Evolutionary conservation across 2,113 vertebrate species (phyloP), one percentile per base, ranked within the genome.

Genomic region (Arvicanthis niloticus): DNA sequence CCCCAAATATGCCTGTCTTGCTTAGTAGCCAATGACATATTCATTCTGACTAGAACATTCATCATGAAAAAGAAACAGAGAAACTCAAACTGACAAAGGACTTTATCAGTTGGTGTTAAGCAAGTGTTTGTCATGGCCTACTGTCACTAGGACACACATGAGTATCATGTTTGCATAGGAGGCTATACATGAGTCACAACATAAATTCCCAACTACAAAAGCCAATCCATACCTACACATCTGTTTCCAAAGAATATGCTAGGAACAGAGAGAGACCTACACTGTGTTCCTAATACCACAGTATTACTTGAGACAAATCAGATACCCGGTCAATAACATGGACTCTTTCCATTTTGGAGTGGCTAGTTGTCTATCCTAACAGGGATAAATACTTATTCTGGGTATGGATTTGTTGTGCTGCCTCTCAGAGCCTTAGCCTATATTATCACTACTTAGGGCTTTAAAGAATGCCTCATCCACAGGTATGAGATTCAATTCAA

Each of bases 361-460:
- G 72, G 68, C 72, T 40, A 75, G 22, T 21, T 15, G 56, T 73
- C 78, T 68, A 86, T 42, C 45, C 13, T 88, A 17, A 60, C 10
- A 45, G 45, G 26, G 58, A 60, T 84, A 24, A 67, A 89, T 40
- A 73, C 21, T n/a, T 65, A 16, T 42, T 91, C 17, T 81, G 42
- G 91, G 29, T 48, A n/a, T 92, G 72, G 15, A n/a, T 91, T 53
- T 94, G 45, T 73, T 60, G 81, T n/a, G 87, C 67, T 81, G 92
- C 60, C 37, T 58, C 62, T 17, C 51, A 87, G 15, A 60, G 15
- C 73, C 78, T 82, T 62, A 48, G 31, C n/a, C 8, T 17, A 0
- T 90, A 51, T 9, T 19, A 78, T 85, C 34, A 60, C 73, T 29
- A 21, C 37, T 62, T 45, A 70, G 40, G 15, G 24, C 45, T 31